Percentiles rank a stretch among this genome's conserved stretches.
Evolutionary conservation across 2,113 vertebrate genomes (phyloP).

Genomic region (Chaenocephalus aceratus): DNA sequence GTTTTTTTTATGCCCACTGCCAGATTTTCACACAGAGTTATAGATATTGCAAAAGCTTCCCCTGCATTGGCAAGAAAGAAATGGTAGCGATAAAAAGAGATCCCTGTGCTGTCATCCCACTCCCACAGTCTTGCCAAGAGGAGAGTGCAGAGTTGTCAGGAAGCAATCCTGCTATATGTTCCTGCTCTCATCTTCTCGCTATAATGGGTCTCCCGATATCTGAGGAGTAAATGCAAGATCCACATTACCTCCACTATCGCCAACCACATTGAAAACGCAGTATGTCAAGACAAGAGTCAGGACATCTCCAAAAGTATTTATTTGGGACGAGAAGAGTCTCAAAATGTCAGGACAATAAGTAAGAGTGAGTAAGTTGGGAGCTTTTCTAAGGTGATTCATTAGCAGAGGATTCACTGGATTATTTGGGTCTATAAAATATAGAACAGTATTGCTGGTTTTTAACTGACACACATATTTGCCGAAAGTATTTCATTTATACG

Average conservation of each 20-base stretch:
- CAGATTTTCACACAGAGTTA: conserved; percentile 44
- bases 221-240: conserved; percentile 12
- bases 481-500: too few relatives aligned
- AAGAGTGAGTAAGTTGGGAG: too few relatives aligned
- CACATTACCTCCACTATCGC: background rate
- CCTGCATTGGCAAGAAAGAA: conserved; percentile 8
- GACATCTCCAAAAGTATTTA: too few relatives aligned
- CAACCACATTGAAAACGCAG: too few relatives aligned
- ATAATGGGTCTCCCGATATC: background rate
- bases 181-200: conserved; percentile 12
- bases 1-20: background rate
- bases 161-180: conserved; percentile 17
- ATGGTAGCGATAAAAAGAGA: conserved; percentile 15
- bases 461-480: too few relatives aligned
- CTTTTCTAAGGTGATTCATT: too few relatives aligned
- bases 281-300: too few relatives aligned
- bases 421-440: too few relatives aligned
- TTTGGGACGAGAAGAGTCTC: too few relatives aligned
- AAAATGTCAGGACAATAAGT: too few relatives aligned
- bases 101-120: conserved; percentile 15
- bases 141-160: conserved; percentile 10
- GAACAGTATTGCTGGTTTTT: too few relatives aligned
- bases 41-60: conserved; percentile 29
- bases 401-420: too few relatives aligned
- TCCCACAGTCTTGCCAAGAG: conserved; percentile 21